Conservation (phyloP, 2,888 invertebrate species). For the Trissolcus japonicus region DNA sequence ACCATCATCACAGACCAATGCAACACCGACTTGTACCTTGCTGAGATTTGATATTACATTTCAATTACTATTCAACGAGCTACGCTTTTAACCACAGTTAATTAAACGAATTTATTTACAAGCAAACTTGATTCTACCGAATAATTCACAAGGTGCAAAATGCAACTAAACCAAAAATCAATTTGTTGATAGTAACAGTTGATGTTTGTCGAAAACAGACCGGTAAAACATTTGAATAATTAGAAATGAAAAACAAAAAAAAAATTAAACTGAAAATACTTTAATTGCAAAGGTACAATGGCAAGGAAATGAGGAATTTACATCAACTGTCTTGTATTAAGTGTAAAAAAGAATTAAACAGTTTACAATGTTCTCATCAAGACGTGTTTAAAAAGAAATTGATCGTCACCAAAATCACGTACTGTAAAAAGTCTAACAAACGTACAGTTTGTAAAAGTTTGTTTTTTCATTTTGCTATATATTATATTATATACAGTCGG, state of each 20-base stretch:
- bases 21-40: constrained; percentile 50
- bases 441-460: constrained; percentile 15
- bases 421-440: constrained; percentile 15
- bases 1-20: constrained; percentile 56
- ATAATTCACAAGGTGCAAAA: too few species aligned
- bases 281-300: too few species aligned
- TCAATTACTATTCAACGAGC: constrained; percentile 32
- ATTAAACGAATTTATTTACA: constrained; percentile 33
- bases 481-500: constrained; percentile 34
- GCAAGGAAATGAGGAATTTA: too few species aligned
- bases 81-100: constrained; percentile 1
- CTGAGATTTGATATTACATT: constrained; percentile 47
- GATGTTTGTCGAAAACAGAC: too few species aligned
- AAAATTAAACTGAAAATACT: too few species aligned
- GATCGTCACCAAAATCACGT: background rate
- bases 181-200: too few species aligned
- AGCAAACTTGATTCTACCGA: background rate
- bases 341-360: too few species aligned
- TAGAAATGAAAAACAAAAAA: too few species aligned
- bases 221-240: too few species aligned
- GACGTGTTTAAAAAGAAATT: too few species aligned
- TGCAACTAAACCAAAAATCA: background rate
- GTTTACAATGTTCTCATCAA: too few species aligned
- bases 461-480: background rate
- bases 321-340: too few species aligned